A percentile compares a stretch with the other conserved stretches of the same genome.
phyloP scores from a whole-genome alignment of 1,140 invertebrate species.

The Euura lappo region DNA sequence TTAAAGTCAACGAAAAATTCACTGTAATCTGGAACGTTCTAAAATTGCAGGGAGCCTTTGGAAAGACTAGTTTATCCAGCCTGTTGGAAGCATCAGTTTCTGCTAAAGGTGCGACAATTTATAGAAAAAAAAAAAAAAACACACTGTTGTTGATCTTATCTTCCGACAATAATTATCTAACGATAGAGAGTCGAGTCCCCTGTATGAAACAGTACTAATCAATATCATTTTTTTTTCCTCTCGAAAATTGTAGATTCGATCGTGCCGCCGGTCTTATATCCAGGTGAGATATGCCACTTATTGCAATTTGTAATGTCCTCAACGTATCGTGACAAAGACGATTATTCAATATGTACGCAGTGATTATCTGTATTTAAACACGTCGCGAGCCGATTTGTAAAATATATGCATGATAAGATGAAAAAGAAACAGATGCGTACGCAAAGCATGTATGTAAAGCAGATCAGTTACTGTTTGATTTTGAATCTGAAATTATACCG shows the following conservation, averaged over 20 bases:
- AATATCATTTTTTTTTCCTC: slow-evolving; percentile 12
- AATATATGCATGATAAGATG: background rate
- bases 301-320: background rate
- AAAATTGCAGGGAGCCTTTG: slow-evolving; percentile 51
- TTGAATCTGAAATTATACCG: background rate
- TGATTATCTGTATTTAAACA: background rate
- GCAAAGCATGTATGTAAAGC: background rate
- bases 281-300: slow-evolving; percentile 47
- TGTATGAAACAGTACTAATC: slow-evolving; percentile 13
- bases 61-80: slow-evolving; percentile 61
- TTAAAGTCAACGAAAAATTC: background rate
- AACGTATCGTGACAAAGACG: too few relatives aligned
- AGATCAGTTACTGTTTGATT: background rate
- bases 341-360: too few relatives aligned
- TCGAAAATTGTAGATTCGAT: slow-evolving; percentile 45
- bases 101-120: slow-evolving; percentile 52
- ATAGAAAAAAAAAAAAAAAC: slow-evolving; percentile 3
- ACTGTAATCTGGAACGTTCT: background rate
- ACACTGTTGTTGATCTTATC: background rate
- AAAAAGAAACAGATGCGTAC: background rate
- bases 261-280: slow-evolving; percentile 46
- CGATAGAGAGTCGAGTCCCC: slow-evolving; percentile 19
- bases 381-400: background rate
- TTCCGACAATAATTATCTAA: background rate
- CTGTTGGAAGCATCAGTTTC: slow-evolving; percentile 59